Evolutionary conservation across 2,888 invertebrate species (phyloP).

Genomic region (Mechanitis messenoides): DNA sequence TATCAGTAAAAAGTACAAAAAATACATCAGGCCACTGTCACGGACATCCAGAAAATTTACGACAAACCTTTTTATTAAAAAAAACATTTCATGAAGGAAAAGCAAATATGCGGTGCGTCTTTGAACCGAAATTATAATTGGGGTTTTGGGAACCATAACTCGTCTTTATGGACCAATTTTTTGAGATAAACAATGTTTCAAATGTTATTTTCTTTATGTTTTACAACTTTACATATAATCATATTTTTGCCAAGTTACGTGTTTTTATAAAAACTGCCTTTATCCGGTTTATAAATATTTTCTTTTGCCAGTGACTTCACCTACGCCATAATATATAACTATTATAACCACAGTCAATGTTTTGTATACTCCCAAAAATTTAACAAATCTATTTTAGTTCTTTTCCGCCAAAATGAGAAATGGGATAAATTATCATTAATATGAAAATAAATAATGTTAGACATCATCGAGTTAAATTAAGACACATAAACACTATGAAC

Average conservation of each 20-base stretch:
- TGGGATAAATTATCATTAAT: no score
- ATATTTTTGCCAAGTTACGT: slow-evolving; percentile 7
- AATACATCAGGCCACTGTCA: slow-evolving; percentile 40
- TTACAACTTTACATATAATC: slow-evolving; percentile 8
- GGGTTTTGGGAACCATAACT: slow-evolving; percentile 68
- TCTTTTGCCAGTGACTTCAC: no score
- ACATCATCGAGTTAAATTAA: no score
- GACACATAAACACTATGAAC: no score
- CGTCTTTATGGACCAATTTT: slow-evolving; percentile 69
- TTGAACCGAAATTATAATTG: slow-evolving; percentile 64
- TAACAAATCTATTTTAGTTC: no score
- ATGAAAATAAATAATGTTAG: no score
- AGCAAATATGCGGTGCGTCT: slow-evolving; percentile 65
- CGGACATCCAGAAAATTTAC: slow-evolving; percentile 54
- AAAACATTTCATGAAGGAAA: slow-evolving; percentile 34
- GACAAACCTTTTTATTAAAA: slow-evolving; percentile 49
- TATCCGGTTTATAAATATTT: no score
- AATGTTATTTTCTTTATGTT: slow-evolving; percentile 47
- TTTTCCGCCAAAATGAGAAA: no score
- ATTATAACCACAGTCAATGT: no score
- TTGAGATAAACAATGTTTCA: slow-evolving; percentile 66
- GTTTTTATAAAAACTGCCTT: no score
- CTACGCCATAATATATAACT: no score
- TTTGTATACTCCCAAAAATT: no score
- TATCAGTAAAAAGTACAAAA: slow-evolving; percentile 36